Evolutionary conservation across 2,888 invertebrate species (phyloP), one percentile per base, ranked within the genome.

Genomic region (Apodemia duryi): DNA sequence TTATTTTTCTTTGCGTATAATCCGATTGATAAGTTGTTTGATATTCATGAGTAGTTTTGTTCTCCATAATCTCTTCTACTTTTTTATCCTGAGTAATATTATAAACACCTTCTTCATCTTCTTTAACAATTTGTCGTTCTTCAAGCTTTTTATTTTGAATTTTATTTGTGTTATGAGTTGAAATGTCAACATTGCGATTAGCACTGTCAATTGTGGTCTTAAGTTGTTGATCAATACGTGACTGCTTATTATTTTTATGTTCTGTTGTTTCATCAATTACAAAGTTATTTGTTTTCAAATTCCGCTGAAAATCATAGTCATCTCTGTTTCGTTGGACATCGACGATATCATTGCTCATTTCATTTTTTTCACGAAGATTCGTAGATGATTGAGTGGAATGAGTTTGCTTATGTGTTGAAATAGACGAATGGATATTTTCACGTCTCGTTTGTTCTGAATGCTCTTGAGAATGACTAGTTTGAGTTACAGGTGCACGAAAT

Each of bases 11-110:
- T 63, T 89, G 92, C 5, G 88, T 85, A 72, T 86, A 94, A 72
- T 94, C 94, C 52, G 89, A 85, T 73, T 93, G 90, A 72, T 94
- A 94, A 0, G 94, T 94, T 4, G 94, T 94, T 72, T 93, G 91
- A 76, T 94, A 94, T 69, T 93, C 88, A 65, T 92, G 85, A 63
- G 74, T 86, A 41, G 84, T 79, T 65, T 82, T 85, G 63, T 74
- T 82, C 64, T 88, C 82, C 1, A 82, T 66, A 28, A 76, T 70
- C 69, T 88, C 81, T 68, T 85, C 80, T 41, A 76, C 71, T 70
- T 82, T 80, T 10, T 79, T 80, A 49, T 83, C 79, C 32, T 66
- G 80, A 10, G 72, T 78, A 3, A 78, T 70, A 13, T 77, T 75
- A 64, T 82, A 76, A 28, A 75, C 63, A 69, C 71, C 75, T 63